Conservation (phyloP, 2,797 vertebrate species). For the Peromyscus nudipes region DNA sequence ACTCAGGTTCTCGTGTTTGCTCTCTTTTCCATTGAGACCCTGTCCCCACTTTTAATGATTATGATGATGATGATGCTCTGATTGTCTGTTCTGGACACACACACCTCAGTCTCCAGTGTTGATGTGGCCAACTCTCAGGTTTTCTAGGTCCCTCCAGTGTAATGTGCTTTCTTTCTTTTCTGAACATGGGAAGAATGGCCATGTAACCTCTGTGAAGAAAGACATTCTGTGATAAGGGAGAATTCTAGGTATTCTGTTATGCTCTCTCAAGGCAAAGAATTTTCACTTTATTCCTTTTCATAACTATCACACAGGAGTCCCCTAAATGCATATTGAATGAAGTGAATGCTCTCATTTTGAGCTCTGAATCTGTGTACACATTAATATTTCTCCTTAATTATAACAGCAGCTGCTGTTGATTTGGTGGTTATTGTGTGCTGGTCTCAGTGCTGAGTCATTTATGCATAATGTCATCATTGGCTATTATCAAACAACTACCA, state of each 20-base stretch:
- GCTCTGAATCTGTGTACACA: constrained; percentile 45
- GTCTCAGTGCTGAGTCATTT: background rate
- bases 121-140: background rate
- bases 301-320: background rate
- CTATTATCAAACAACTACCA: background rate
- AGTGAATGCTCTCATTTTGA: constrained; percentile 59
- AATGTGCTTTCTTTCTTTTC: background rate
- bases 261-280: background rate
- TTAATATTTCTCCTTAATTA: constrained; percentile 65
- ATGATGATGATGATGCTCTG: background rate
- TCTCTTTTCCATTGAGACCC: too few species aligned
- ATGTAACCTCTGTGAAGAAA: background rate
- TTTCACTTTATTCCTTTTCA: constrained; percentile 55
- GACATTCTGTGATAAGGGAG: background rate
- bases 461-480: background rate
- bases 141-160: background rate
- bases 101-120: background rate
- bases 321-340: constrained; percentile 45
- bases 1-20: background rate
- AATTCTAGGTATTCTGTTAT: background rate
- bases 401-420: constrained; percentile 59
- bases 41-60: background rate
- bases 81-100: background rate
- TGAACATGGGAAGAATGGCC: background rate
- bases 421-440: background rate